A percentile compares a stretch with the other conserved stretches of the same genome.
Evolutionary conservation across 2,888 invertebrate species (phyloP).

Genomic region (Masnerella sp.): DNA sequence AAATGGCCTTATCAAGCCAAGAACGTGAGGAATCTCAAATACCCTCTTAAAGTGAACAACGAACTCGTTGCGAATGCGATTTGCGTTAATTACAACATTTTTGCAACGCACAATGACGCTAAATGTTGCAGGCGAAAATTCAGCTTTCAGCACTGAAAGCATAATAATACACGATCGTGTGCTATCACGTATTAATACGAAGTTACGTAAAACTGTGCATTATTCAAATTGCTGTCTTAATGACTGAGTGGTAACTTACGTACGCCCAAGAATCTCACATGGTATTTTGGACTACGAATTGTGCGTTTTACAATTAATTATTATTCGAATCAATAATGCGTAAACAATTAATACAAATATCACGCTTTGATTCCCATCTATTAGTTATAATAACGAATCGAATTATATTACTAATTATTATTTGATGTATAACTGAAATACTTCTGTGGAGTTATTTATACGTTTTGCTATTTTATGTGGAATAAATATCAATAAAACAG

Average conservation of each 20-base stretch:
- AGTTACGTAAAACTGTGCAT: constrained; percentile 51
- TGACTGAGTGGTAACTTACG: constrained; percentile 29
- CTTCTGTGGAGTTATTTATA: too few relatives aligned
- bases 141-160: constrained; percentile 43
- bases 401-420: too few relatives aligned
- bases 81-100: constrained; percentile 59
- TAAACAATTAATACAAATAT: too few relatives aligned
- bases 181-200: constrained; percentile 36
- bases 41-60: constrained; percentile 40
- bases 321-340: too few relatives aligned
- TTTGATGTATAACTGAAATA: too few relatives aligned
- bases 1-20: constrained; percentile 55
- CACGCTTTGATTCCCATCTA: too few relatives aligned
- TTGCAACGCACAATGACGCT: constrained; percentile 41
- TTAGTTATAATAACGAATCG: too few relatives aligned
- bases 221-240: constrained; percentile 52
- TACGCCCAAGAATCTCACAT: constrained; percentile 12
- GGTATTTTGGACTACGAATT: constrained; percentile 22
- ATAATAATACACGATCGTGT: constrained; percentile 41
- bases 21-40: constrained; percentile 50
- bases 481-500: too few relatives aligned
- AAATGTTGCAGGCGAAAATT: constrained; percentile 41
- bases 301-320: constrained; percentile 17
- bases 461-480: too few relatives aligned
- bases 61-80: constrained; percentile 41